Conservation (phyloP, 2,113 vertebrate species). For the Glaucomys volans region DNA sequence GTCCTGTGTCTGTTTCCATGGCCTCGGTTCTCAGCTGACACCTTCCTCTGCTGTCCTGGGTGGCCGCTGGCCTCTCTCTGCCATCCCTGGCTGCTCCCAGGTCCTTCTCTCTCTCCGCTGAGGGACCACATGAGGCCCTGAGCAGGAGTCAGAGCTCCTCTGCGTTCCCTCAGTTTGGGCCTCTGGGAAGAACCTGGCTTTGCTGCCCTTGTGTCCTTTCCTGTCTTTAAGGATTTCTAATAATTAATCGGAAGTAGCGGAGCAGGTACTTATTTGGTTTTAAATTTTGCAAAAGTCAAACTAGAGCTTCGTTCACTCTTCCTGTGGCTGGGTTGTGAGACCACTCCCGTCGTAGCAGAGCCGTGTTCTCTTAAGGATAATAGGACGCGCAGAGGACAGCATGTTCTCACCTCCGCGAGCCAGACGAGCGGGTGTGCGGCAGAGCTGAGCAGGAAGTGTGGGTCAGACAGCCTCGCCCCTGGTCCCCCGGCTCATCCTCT, state of each 20-base stretch:
- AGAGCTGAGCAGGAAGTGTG: background rate
- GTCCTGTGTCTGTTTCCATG: background rate
- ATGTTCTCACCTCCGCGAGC: background rate
- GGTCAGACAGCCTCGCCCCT: background rate
- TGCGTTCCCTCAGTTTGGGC: background rate
- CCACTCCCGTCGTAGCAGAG: background rate
- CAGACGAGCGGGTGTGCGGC: background rate
- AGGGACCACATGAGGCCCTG: background rate
- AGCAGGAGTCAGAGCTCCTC: too few relatives aligned
- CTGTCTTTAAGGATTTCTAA: background rate
- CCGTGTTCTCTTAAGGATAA: background rate
- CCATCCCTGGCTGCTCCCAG: background rate
- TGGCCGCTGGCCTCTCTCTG: too few relatives aligned
- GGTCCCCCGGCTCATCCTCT: background rate
- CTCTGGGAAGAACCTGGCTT: background rate
- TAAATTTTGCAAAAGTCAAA: background rate
- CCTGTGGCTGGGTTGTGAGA: background rate
- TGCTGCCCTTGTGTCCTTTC: background rate
- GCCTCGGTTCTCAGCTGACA: too few relatives aligned
- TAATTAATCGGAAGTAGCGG: background rate
- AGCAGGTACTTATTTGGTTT: background rate
- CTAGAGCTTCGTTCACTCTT: background rate
- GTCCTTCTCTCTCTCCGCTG: background rate
- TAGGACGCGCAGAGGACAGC: background rate
- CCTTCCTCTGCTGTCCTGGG: background rate